phyloP scores from a whole-genome alignment of 1,140 invertebrate species.

The Ceratosolen solmsi region DNA sequence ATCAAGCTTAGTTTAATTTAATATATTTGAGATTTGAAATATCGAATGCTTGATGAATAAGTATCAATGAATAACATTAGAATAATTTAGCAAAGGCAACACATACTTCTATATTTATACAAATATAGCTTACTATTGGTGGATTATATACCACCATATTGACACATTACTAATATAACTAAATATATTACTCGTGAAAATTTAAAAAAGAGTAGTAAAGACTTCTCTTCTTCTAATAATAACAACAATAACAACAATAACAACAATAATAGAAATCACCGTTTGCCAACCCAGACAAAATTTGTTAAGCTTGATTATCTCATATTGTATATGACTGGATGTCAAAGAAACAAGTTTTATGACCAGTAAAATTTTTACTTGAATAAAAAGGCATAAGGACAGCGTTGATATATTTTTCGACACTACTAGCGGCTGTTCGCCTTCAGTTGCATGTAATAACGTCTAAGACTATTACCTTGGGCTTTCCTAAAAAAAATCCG shows the following conservation, averaged over 20 bases:
- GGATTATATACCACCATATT: too few relatives aligned
- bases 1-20: slow-evolving; percentile 43
- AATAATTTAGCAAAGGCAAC: not conserved
- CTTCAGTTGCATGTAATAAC: slow-evolving; percentile 38
- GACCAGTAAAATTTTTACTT: not conserved
- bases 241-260: too few relatives aligned
- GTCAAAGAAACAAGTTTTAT: slow-evolving; percentile 21
- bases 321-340: not conserved
- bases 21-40: slow-evolving; percentile 9
- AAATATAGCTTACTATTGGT: not conserved
- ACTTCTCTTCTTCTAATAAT: too few relatives aligned
- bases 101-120: not conserved
- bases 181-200: too few relatives aligned
- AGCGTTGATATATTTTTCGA: slow-evolving; percentile 25
- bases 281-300: not conserved
- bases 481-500: slow-evolving; percentile 48
- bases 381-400: not conserved
- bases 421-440: not conserved
- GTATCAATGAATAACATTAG: slow-evolving; percentile 44
- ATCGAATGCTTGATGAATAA: slow-evolving; percentile 18
- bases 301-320: slow-evolving; percentile 14
- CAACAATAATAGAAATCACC: not conserved
- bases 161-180: too few relatives aligned
- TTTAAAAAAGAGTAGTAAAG: too few relatives aligned
- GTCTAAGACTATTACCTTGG: not conserved